phyloP scores from a whole-genome alignment of 2,113 vertebrate genomes.

The Zosterops pallidus region DNA sequence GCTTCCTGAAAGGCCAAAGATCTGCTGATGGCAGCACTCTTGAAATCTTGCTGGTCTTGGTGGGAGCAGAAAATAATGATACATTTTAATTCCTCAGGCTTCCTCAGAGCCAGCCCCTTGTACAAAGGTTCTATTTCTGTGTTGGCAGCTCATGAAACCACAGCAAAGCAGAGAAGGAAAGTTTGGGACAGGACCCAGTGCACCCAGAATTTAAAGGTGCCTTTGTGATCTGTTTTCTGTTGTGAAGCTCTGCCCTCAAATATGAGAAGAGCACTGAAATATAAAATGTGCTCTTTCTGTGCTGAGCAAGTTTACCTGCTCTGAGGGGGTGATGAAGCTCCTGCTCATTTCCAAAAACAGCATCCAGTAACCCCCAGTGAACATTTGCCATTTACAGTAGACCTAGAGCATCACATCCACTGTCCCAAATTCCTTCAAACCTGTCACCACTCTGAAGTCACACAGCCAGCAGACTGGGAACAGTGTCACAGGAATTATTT shows the following conservation, averaged over 20 bases:
- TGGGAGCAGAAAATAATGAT: neutral
- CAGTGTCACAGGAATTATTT: neutral
- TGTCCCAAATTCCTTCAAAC: neutral
- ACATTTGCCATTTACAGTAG: neutral
- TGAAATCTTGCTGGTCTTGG: neutral
- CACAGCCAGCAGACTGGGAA: neutral
- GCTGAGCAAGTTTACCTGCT: neutral
- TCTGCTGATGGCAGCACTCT: neutral
- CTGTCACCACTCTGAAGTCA: neutral
- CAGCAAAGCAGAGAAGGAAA: neutral
- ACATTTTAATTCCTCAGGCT: neutral
- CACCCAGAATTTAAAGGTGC: neutral
- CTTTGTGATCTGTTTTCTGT: neutral
- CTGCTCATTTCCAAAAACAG: neutral
- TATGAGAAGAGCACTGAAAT: neutral
- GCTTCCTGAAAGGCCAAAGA: neutral
- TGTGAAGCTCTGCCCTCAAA: neutral
- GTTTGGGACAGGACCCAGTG: neutral
- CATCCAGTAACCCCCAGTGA: neutral
- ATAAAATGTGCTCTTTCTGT: neutral
- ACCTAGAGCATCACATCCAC: neutral
- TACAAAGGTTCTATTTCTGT: neutral
- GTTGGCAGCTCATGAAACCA: neutral
- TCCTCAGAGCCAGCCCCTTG: neutral
- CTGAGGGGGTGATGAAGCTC: accelerated